Percentiles rank a stretch among this genome's conserved stretches.
These are phyloP conservation scores for Dascyllus trimaculatus DNA, from an alignment of 2,113 vertebrate genomes.

Conservation along the genomic window DNA sequence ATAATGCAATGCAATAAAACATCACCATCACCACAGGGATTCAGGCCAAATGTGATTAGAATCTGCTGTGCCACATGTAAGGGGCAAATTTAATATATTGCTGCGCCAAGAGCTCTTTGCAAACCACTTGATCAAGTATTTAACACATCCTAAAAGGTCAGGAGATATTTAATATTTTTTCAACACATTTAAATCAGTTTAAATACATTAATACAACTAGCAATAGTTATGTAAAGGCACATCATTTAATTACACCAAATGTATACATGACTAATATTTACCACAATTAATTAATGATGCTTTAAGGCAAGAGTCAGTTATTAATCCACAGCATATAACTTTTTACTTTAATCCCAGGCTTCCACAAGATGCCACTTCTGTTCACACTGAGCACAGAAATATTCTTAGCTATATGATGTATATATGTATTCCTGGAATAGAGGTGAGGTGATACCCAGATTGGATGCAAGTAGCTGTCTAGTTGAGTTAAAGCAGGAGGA, in stretches of 20 bases:
- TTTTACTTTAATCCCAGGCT: background rate
- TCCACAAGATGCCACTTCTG: slow-evolving; percentile 17
- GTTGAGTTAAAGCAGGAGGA: slow-evolving; percentile 56
- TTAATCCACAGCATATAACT: background rate
- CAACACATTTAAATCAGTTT: slow-evolving; percentile 8
- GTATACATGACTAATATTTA: background rate
- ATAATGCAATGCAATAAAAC: slow-evolving; percentile 39
- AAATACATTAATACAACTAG: slow-evolving; percentile 8
- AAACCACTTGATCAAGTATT: slow-evolving; percentile 9
- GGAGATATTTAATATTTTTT: background rate
- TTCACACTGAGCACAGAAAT: slow-evolving; percentile 19
- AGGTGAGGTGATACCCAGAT: slow-evolving; percentile 45
- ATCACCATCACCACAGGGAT: slow-evolving; percentile 24
- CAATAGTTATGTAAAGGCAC: background rate
- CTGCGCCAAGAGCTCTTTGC: slow-evolving; percentile 10
- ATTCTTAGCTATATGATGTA: slow-evolving; percentile 44
- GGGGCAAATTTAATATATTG: slow-evolving; percentile 19
- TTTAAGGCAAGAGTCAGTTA: background rate
- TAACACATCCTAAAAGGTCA: slow-evolving; percentile 27
- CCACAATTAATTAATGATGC: background rate
- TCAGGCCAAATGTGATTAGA: slow-evolving; percentile 45
- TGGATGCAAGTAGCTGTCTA: slow-evolving; percentile 67
- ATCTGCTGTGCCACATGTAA: slow-evolving; percentile 27
- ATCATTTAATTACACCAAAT: background rate
- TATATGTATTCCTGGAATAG: slow-evolving; percentile 40